A percentile compares a stretch with the other conserved stretches of the same genome.
These are phyloP conservation scores for Acanthosepion esculentum DNA, from an alignment of 2,888 invertebrate species.

Conservation along the genomic window DNA sequence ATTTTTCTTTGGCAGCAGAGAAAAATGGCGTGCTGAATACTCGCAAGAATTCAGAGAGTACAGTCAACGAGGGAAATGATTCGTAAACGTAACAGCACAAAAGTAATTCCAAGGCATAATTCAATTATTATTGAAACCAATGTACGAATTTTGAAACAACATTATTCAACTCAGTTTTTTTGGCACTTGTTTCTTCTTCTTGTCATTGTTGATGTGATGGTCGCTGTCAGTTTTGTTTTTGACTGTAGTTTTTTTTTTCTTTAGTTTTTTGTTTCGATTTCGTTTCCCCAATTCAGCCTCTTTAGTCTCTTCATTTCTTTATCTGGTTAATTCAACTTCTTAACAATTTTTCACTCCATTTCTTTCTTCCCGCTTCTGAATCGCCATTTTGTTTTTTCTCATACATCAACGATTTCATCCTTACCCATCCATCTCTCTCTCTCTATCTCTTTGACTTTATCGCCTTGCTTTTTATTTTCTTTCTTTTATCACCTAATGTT, in stretches of 20 bases:
- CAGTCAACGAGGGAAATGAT: background rate
- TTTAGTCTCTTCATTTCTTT: no score
- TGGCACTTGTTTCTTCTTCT: background rate
- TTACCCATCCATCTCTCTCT: no score
- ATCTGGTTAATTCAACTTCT: no score
- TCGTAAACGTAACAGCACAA: background rate
- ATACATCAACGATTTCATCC: no score
- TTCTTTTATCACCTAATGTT: no score
- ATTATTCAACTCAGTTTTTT: background rate
- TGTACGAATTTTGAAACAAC: constrained; percentile 33
- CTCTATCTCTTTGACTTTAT: no score
- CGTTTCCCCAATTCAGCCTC: no score
- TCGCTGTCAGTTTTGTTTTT: background rate
- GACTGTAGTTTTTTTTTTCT: background rate
- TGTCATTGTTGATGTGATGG: background rate
- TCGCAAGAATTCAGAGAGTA: constrained; percentile 20
- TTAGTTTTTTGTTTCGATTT: no score
- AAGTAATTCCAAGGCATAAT: background rate
- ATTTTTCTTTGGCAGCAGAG: background rate
- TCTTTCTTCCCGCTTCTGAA: no score
- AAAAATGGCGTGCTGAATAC: background rate
- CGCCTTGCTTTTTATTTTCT: no score
- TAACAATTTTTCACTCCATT: no score
- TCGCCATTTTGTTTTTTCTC: no score
- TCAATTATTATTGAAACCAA: constrained; percentile 23